Percentiles rank a stretch among this genome's conserved stretches.
Evolutionary conservation across 2,797 vertebrate species (phyloP).

Genomic region (Triplophysa yarkandensis): DNA sequence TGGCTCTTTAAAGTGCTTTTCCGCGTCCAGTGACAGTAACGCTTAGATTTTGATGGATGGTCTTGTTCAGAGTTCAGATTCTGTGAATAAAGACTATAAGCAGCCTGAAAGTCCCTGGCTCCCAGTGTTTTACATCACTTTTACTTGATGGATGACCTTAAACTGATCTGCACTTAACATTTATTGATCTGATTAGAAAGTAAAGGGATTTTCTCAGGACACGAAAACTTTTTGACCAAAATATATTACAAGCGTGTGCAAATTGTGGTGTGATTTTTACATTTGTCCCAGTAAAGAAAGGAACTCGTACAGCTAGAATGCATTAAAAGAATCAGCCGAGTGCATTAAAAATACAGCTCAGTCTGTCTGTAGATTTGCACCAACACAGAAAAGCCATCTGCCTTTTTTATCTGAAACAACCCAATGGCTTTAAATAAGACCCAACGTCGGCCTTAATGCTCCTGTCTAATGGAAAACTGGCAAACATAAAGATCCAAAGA

Average conservation of each 20-base stretch:
- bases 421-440: not conserved
- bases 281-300: too few relatives aligned
- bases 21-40: not conserved
- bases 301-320: not conserved
- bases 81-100: slow-evolving; percentile 48
- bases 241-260: too few relatives aligned
- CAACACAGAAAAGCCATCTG: not conserved
- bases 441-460: not conserved
- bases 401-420: not conserved
- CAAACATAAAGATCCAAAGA: slow-evolving; percentile 30
- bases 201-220: not conserved
- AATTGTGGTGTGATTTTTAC: not conserved
- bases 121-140: not conserved
- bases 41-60: slow-evolving; percentile 52
- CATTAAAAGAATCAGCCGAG: not conserved
- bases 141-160: not conserved
- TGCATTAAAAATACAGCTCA: not conserved
- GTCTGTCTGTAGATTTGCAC: not conserved
- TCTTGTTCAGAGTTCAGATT: slow-evolving; percentile 41
- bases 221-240: too few relatives aligned
- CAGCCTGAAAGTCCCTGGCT: not conserved
- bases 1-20: slow-evolving; percentile 41
- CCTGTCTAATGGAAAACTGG: slow-evolving; percentile 10
- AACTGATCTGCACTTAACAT: not conserved
- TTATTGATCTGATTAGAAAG: too few relatives aligned